Evolutionary conservation across 64 coral and sea anemone genomes (phyloP), one percentile per base, ranked within the genome.

Genomic region (Stichodactyla mertensii): DNA sequence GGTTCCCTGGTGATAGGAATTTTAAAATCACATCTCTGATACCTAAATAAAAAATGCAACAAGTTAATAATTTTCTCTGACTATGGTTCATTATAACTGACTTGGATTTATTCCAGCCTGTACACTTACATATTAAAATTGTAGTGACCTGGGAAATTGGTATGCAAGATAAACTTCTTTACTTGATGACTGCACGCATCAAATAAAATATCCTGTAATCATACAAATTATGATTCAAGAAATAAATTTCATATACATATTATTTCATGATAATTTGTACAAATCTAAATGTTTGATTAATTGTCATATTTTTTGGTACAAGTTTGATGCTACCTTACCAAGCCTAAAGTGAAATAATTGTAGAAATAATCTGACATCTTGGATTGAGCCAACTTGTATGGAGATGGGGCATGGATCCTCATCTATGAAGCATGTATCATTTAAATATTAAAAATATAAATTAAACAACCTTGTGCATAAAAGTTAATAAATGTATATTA

Each of bases 101-200:
- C 5, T 11, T 18, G 11, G 19, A 62, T 4, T 14, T 14, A 13
- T 59, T 59, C 14, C 60, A 16, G 19, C 12, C 14, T 62, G 11
- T 62, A 70, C 66, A 23, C 93, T 93, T 79, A 95, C 97, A 99
- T 99, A 86, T 99, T 99, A 51, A 99, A 99, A 88, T 99, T 99
- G 82, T 99, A 99, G 74, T 99, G 97, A n/a, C 97, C 97, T 71
- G 97, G 97, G 52, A 99, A 99, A 54, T 99, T 99, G 13, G 97
- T 99, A 78, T 99, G 97, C n/a, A 99, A 64, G 51, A 99, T 99
- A 36, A 99, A 95, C 64, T 99, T 99, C 82, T 99, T 99, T 16
- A 95, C 93, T 55, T 87, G 78, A 87, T 99, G 97, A 18, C 61
- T 99, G 82, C 67, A 89, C 6, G 97, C 93, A 62, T 99, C 97